Percentiles rank a stretch among this genome's conserved stretches.
Evolutionary conservation across 2,113 vertebrate species (phyloP).

Genomic region (Eidolon helvum): DNA sequence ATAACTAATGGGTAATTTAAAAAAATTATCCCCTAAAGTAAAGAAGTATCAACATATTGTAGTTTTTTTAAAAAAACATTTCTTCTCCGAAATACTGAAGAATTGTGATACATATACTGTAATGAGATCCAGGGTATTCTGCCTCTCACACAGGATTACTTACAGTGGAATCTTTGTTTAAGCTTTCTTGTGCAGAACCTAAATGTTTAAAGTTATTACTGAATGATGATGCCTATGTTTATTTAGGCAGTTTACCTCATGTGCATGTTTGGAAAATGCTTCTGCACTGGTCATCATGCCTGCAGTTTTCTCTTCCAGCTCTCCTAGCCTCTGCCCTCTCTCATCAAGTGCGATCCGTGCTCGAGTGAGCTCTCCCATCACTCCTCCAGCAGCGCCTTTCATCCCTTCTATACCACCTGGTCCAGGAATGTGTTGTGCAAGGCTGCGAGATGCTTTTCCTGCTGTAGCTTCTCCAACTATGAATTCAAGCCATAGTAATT

Average conservation of each 20-base stretch:
- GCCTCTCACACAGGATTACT: background rate
- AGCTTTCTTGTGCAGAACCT: background rate
- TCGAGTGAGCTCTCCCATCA: constrained; percentile 92
- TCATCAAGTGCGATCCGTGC: constrained; percentile 96
- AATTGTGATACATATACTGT: background rate
- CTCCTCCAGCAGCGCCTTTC: constrained; percentile 92
- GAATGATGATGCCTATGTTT: background rate
- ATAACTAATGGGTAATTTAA: background rate
- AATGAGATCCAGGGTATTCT: background rate
- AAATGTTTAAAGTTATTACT: background rate
- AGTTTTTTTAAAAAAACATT: background rate
- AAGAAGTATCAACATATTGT: background rate
- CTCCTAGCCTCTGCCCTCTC: constrained; percentile 95
- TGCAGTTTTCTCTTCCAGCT: constrained; percentile 95
- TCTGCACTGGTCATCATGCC: constrained; percentile 98
- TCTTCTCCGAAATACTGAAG: background rate
- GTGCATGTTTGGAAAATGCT: constrained; percentile 96
- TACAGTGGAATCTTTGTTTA: background rate
- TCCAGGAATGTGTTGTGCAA: constrained; percentile 97
- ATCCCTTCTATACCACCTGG: constrained; percentile 92
- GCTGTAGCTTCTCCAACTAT: constrained; percentile 95
- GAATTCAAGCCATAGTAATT: constrained; percentile 9
- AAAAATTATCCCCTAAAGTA: background rate
- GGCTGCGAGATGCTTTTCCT: constrained; percentile 94
- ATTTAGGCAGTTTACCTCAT: constrained; percentile 87